Percentiles rank a stretch among this genome's conserved stretches.
Conservation (phyloP, 2,113 vertebrate species). For the Anguilla japonica region DNA sequence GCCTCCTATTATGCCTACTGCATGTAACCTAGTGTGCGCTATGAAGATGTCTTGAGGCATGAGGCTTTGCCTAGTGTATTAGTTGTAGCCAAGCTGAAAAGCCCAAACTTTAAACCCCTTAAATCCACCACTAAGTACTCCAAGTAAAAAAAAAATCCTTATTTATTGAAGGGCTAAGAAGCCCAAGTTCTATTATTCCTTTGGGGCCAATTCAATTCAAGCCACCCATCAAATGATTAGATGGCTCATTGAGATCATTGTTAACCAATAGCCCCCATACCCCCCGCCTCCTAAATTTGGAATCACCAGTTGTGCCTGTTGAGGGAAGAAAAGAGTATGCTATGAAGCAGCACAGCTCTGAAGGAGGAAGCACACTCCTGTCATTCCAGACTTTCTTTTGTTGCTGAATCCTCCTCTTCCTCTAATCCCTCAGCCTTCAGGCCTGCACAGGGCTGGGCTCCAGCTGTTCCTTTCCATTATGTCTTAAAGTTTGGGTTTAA, state of each 20-base stretch:
- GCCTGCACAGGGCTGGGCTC: neutral
- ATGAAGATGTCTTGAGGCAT: neutral
- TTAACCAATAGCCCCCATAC: neutral
- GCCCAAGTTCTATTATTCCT: neutral
- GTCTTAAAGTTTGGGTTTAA: neutral
- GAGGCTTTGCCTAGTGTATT: neutral
- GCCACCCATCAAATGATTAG: neutral
- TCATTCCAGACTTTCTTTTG: neutral
- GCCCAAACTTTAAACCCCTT: neutral
- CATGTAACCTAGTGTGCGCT: neutral
- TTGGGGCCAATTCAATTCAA: neutral
- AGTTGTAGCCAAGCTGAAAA: neutral
- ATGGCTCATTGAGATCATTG: neutral
- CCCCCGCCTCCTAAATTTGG: neutral
- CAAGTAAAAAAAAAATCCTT: neutral
- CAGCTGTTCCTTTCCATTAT: neutral
- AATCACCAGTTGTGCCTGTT: neutral
- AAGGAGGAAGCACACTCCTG: neutral
- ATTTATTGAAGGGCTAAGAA: neutral
- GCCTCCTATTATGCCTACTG: slow-evolving; percentile 7
- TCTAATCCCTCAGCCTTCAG: neutral
- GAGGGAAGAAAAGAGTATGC: neutral
- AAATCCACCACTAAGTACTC: neutral
- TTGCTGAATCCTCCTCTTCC: slow-evolving; percentile 4
- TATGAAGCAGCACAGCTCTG: neutral